Percentiles rank a stretch among this genome's conserved stretches.
Conservation (phyloP, 92 coral and sea anemone genomes). For the Epizoanthus illoricatus region DNA sequence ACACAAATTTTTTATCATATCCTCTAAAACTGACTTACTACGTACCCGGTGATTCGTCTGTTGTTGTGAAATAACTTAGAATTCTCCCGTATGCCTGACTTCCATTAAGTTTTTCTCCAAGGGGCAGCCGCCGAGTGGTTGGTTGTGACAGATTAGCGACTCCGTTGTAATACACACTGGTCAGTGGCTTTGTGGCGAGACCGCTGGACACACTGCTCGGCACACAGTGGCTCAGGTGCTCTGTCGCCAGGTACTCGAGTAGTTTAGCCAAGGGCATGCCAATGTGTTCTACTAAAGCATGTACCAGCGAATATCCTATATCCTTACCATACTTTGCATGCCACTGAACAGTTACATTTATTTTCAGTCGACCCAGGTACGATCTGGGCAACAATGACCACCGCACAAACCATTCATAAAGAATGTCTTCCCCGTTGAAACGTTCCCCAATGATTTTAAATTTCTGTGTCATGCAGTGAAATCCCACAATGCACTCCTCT, state of each 20-base stretch:
- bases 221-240: conserved; percentile 79
- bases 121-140: conserved; percentile 72
- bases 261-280: conserved; percentile 66
- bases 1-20: no score
- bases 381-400: conserved; percentile 15
- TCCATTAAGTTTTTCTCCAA: conserved; percentile 66
- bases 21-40: background rate
- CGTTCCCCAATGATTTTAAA: conserved; percentile 53
- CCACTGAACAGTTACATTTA: conserved; percentile 53
- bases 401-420: conserved; percentile 42
- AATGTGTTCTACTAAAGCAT: conserved; percentile 51
- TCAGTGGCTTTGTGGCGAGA: conserved; percentile 73
- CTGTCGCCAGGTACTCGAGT: conserved; percentile 65
- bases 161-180: conserved; percentile 70
- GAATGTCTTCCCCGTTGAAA: conserved; percentile 38
- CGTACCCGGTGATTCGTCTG: conserved; percentile 70
- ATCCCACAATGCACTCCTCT: conserved; percentile 85
- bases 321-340: conserved; percentile 45
- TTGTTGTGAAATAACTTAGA: conserved; percentile 77
- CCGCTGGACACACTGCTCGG: conserved; percentile 93
- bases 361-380: conserved; percentile 3
- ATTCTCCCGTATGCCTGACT: conserved; percentile 73
- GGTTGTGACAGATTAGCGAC: conserved; percentile 61
- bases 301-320: conserved; percentile 39
- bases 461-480: conserved; percentile 53